Conservation (phyloP, 2,797 vertebrate genomes). For the Chloroceryle amazona region DNA sequence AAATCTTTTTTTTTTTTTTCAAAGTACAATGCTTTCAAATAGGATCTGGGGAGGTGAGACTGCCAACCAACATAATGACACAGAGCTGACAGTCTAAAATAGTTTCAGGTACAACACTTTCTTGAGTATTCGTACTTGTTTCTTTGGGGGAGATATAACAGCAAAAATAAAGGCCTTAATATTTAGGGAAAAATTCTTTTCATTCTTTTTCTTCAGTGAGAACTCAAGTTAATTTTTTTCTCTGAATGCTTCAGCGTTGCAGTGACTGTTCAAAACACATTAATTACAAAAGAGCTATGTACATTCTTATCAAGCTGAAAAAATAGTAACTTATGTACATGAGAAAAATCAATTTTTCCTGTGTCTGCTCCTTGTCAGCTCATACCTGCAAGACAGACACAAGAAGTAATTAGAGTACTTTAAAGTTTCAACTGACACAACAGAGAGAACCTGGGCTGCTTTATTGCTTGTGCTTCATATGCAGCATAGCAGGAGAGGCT, state of each 20-base stretch:
- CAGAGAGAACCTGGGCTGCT: neutral
- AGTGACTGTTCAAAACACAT: conserved; percentile 27
- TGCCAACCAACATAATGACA: neutral
- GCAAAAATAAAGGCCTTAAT: neutral
- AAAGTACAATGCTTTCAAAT: neutral
- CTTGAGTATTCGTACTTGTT: neutral
- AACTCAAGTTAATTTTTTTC: conserved; percentile 7
- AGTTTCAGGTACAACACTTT: neutral
- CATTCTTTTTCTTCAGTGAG: neutral
- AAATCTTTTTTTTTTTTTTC: neutral
- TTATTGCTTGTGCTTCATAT: neutral
- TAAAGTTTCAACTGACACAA: neutral
- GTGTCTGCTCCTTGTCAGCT: conserved; percentile 75
- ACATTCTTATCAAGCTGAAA: conserved; percentile 37
- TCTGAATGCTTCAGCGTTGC: conserved; percentile 27
- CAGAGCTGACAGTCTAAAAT: neutral
- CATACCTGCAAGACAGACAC: conserved; percentile 78
- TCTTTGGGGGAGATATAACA: neutral
- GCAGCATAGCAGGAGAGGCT: neutral
- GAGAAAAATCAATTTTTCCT: conserved; percentile 68
- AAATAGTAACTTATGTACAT: neutral
- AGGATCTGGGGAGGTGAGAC: neutral
- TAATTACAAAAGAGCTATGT: conserved; percentile 61
- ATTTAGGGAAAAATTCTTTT: neutral
- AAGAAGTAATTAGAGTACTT: neutral